A percentile compares a stretch with the other conserved stretches of the same genome.
phyloP scores from a whole-genome alignment of 2,113 vertebrate species.

The Tyrannus savana region DNA sequence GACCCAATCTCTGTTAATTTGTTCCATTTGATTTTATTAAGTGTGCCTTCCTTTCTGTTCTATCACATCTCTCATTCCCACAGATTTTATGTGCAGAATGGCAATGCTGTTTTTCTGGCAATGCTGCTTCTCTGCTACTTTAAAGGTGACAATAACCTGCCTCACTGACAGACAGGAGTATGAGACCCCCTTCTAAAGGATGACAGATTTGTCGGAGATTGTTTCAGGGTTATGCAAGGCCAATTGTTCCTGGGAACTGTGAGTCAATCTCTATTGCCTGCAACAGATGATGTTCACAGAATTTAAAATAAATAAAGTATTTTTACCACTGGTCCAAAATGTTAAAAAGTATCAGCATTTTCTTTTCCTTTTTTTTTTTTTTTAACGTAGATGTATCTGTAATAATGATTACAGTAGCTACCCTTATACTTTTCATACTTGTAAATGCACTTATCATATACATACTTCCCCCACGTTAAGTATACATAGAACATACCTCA shows the following conservation, averaged over 20 bases:
- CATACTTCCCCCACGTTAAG: background rate
- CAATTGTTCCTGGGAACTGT: background rate
- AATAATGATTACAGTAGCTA: background rate
- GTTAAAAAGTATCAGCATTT: background rate
- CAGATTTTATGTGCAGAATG: background rate
- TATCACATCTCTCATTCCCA: background rate
- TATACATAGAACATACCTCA: background rate
- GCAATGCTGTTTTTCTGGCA: background rate
- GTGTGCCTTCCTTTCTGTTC: background rate
- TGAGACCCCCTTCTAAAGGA: background rate
- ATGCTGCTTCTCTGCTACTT: background rate
- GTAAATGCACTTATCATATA: background rate
- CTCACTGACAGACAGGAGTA: background rate
- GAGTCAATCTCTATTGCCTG: background rate
- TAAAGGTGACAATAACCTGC: background rate
- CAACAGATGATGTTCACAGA: background rate
- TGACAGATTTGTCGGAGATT: background rate
- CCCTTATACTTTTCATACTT: background rate
- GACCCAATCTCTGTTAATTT: background rate
- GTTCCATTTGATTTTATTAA: background rate
- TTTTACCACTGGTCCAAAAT: background rate
- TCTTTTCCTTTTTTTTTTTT: background rate
- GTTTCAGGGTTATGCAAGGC: conserved; percentile 8
- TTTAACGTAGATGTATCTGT: background rate
- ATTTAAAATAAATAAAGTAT: background rate